Evolutionary conservation across 2,888 invertebrate genomes (phyloP).

Genomic region (Sepiola atlantica): DNA sequence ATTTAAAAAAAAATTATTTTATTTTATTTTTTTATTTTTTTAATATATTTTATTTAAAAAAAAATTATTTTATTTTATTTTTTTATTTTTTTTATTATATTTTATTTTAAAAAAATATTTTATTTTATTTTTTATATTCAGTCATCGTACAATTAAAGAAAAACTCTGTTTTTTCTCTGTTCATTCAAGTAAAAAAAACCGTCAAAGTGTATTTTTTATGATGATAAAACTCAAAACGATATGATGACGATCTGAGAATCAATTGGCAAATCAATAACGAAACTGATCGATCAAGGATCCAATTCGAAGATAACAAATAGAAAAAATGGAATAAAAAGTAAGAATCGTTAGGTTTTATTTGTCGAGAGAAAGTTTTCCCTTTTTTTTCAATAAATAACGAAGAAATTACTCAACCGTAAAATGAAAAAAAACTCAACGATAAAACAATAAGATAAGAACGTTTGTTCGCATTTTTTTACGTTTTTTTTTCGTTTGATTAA

Average conservation of each 20-base stretch:
- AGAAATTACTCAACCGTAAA: background rate
- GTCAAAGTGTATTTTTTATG: background rate
- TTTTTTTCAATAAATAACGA: background rate
- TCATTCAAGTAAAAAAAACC: background rate
- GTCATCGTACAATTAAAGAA: background rate
- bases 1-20: too few species aligned
- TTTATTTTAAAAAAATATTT: too few species aligned
- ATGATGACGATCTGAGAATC: background rate
- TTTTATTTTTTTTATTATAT: too few species aligned
- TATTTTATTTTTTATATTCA: background rate
- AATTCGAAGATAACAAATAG: background rate
- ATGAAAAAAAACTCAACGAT: background rate
- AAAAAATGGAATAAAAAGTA: background rate
- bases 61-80: too few species aligned
- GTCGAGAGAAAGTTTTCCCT: background rate
- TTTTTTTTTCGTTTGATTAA: background rate
- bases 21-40: too few species aligned
- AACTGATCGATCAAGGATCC: constrained; percentile 16
- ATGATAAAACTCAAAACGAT: background rate
- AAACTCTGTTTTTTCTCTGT: background rate
- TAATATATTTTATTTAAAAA: too few species aligned
- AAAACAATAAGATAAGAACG: background rate
- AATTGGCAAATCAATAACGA: background rate
- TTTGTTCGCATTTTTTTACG: background rate
- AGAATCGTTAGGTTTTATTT: background rate